Base-by-base conservation (phyloP, 2,113 vertebrate species). In the Oncorhynchus tshawytscha region DNA sequence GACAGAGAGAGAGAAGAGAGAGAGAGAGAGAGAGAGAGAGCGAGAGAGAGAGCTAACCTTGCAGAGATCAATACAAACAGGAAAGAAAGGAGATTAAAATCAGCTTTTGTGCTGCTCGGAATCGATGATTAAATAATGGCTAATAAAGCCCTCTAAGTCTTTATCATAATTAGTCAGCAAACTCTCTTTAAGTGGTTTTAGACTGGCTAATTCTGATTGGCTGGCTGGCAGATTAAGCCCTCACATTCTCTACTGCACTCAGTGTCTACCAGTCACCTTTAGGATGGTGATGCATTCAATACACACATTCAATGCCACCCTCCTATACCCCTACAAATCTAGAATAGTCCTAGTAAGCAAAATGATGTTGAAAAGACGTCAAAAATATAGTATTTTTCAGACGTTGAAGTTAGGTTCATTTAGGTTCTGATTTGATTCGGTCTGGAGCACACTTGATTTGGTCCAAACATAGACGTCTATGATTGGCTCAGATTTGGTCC, bases 81-180 rank as follows among this genome's bases (percentile, higher is more conserved):
- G 74, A 80, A 66, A 77, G 74, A 3, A 0, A 76, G 71, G 72
- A 86, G 75, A 80, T 88, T 88, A 81, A 89, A 86, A 89, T 88
- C 76, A 77, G 70, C 65, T 31, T 70, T 76, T 57, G 71, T 51
- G 79, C 25, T 25, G 68, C 62, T 67, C 78, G 25, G 84, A 75
- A 90, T 91, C 79, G 62, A 88, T 89, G 80, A 59, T 80, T 76
- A 77, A 78, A 84, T 90, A 88, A 88, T 78, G 78, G 76, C 82
- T 86, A 80, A 88, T 86, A 79, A 89, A 84, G 84, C 79, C 78
- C 78, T 78, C 72, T n/a, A 39, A 70, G 64, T 75, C 75, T 59
- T 83, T 74, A 68, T 87, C 85, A 81, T 87, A 84, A 89, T 87
- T 81, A 84, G 71, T 72, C 62, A 48, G 74, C 54, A 31, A n/a